These are phyloP conservation scores for Limenitis camilla DNA, from an alignment of 2,888 invertebrate species.

Conservation along the genomic window DNA sequence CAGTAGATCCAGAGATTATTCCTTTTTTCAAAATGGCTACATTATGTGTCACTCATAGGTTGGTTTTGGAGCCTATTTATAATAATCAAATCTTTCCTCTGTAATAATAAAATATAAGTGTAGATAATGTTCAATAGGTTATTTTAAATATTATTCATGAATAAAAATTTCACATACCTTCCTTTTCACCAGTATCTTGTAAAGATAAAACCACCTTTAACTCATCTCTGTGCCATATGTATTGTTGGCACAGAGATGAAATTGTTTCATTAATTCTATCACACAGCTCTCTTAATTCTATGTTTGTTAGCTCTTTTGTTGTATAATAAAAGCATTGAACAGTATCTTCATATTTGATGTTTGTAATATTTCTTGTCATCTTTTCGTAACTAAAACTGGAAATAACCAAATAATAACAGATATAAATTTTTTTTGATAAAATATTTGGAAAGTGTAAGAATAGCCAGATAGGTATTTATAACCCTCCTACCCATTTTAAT, in stretches of 20 bases:
- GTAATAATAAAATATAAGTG: no score
- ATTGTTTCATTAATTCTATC: constrained; percentile 53
- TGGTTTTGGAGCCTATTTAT: no score
- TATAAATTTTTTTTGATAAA: no score
- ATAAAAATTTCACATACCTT: constrained; percentile 25
- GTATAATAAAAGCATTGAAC: constrained; percentile 84
- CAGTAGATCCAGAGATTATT: no score
- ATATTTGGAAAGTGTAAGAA: no score
- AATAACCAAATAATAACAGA: no score
- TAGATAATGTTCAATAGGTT: background rate
- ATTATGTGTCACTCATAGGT: background rate
- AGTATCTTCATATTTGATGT: constrained; percentile 76
- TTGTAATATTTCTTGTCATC: constrained; percentile 7
- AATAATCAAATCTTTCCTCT: no score
- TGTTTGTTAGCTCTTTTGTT: constrained; percentile 49
- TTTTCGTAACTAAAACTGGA: no score
- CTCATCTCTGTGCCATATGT: constrained; percentile 62
- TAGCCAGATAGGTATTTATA: no score
- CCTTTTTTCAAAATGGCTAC: no score
- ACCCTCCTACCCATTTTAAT: no score
- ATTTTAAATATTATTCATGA: background rate
- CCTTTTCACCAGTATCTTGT: constrained; percentile 14
- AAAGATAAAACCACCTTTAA: constrained; percentile 46
- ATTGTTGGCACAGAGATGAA: constrained; percentile 54
- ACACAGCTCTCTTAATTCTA: constrained; percentile 46